These are phyloP conservation scores for Drosophila greeni DNA, from an alignment of 2,888 invertebrate genomes.

Conservation along the genomic window DNA sequence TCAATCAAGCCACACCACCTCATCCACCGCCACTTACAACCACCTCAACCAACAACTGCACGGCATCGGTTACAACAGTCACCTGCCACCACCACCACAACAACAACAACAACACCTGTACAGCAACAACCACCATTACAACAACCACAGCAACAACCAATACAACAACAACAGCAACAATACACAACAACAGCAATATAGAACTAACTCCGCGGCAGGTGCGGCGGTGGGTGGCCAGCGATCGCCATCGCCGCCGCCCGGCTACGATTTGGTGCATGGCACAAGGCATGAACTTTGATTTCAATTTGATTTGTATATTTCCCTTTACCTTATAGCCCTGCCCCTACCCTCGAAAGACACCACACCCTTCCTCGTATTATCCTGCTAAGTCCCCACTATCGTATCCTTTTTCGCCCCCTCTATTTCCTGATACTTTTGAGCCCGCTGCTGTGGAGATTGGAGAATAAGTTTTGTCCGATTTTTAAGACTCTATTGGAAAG, in stretches of 20 bases:
- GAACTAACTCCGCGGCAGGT: slow-evolving; percentile 72
- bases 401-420: background rate
- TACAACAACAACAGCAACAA: slow-evolving; percentile 71
- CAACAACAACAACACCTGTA: slow-evolving; percentile 55
- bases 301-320: slow-evolving; percentile 47
- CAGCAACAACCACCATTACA: slow-evolving; percentile 54
- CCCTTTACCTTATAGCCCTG: background rate
- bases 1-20: slow-evolving; percentile 67
- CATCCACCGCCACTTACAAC: slow-evolving; percentile 64
- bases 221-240: slow-evolving; percentile 65
- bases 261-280: slow-evolving; percentile 80
- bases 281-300: slow-evolving; percentile 79
- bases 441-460: background rate
- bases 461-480: background rate
- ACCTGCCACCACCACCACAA: slow-evolving; percentile 52
- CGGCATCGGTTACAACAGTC: slow-evolving; percentile 41
- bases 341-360: background rate
- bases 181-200: slow-evolving; percentile 72
- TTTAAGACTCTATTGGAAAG: too few relatives aligned
- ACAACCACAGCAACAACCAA: slow-evolving; percentile 56
- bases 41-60: slow-evolving; percentile 49
- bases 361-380: background rate
- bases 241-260: slow-evolving; percentile 79
- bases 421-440: background rate
- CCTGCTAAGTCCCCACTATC: background rate